Evolutionary conservation across 2,797 vertebrate genomes (phyloP), one percentile per base, ranked within the genome.

Genomic region (Dallia pectoralis): DNA sequence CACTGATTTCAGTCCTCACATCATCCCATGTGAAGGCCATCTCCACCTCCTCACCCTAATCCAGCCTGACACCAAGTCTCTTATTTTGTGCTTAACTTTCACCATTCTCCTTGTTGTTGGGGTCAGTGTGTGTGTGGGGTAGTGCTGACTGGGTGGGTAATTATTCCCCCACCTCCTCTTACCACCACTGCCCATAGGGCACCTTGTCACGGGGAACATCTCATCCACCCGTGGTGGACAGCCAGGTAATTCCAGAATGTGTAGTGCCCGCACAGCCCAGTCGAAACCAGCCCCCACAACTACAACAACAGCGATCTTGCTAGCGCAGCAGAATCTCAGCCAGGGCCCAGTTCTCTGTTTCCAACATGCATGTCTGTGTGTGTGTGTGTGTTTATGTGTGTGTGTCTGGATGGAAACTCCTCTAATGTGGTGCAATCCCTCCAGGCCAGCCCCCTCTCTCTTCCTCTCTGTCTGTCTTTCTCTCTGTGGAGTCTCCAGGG

Each of bases 1-100:
- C 44, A 84, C 85, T 89, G 87, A 90, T 88, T n/a, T 92, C 90
- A 91, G 87, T 86, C 76, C 71, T 88, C 75, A 79, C 84, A 81
- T 92, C 80, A 80, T 86, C 74, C 81, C 77, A 72, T 88, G 80
- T 88, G 85, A 92, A 88, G 70, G 83, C 81, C 70, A 75, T 76
- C 81, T 77, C 86, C 85, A 81, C 69, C 82, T 72, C 49, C 27
- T 16, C 32, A 67, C 67, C 49, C 73, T 87, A 87, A 91, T 74
- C 12, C 82, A 75, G 22, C 53, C 75, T 75, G 74, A 84, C 87
- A 89, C 86, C 40, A 44, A 82, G 78, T 62, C 48, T 70, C 67
- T 87, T 69, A 74, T 77, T 85, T 86, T 85, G 51, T 85, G 88
- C 84, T 84, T 84, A 84, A 80, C 87, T 85, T 82, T 79, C 77